Percentiles rank a stretch among this genome's conserved stretches.
Evolutionary conservation across 2,888 invertebrate species (phyloP).

Genomic region (Archaeoteleia sp.): DNA sequence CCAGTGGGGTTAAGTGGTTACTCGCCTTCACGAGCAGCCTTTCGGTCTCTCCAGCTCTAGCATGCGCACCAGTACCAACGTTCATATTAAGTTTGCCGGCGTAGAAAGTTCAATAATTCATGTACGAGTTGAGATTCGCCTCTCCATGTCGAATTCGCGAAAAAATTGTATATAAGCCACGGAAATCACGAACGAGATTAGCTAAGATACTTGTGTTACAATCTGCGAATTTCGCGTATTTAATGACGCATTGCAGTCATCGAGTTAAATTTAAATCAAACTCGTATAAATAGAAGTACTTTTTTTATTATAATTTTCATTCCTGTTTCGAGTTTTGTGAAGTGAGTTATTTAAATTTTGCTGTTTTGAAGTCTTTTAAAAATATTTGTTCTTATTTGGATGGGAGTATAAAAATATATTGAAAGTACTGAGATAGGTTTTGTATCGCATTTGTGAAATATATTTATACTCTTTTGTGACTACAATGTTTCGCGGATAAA

Average conservation of each 20-base stretch:
- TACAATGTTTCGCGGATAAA: too few species aligned
- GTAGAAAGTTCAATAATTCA: conserved; percentile 64
- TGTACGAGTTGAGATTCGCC: conserved; percentile 13
- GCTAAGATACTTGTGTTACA: not conserved
- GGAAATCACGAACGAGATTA: conserved; percentile 3
- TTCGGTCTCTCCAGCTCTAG: not conserved
- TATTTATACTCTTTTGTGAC: too few species aligned
- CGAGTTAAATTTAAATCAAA: too few species aligned
- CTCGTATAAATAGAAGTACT: too few species aligned
- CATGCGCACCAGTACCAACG: conserved; percentile 4
- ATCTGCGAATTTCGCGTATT: not conserved
- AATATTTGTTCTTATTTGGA: too few species aligned
- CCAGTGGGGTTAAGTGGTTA: conserved; percentile 11
- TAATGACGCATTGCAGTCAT: conserved; percentile 12
- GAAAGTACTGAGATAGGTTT: too few species aligned
- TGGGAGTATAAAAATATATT: too few species aligned
- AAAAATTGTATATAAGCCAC: conserved; percentile 4
- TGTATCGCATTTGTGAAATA: too few species aligned
- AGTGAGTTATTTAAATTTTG: too few species aligned
- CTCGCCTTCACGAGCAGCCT: conserved; percentile 3
- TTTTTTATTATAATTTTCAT: too few species aligned
- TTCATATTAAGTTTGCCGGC: conserved; percentile 53
- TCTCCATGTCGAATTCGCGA: not conserved
- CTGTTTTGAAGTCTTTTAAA: too few species aligned
- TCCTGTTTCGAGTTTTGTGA: too few species aligned